Percentiles rank a stretch among this genome's conserved stretches.
Conservation (phyloP, 1,140 invertebrate species). For the Lanistes nyassanus region DNA sequence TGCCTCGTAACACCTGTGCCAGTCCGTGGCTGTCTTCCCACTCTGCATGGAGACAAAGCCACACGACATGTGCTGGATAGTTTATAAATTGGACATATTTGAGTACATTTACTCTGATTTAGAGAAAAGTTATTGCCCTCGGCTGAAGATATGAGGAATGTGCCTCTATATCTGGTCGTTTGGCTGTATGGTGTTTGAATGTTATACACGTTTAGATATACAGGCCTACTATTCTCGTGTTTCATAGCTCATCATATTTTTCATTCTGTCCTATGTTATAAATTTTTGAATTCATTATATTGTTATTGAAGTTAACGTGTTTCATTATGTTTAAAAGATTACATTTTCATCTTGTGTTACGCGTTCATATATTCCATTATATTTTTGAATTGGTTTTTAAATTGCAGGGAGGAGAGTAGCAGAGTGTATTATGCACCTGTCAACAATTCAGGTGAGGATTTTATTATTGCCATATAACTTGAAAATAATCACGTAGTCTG, state of each 20-base stretch:
- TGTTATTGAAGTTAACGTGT: conserved; percentile 2
- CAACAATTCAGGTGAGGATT: conserved; percentile 46
- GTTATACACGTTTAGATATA: too few species aligned
- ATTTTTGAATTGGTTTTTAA: conserved; percentile 11
- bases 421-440: conserved; percentile 48
- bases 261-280: background rate
- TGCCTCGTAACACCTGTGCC: background rate
- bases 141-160: too few species aligned
- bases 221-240: background rate
- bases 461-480: too few species aligned
- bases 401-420: conserved; percentile 48
- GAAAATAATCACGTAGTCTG: too few species aligned
- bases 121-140: background rate
- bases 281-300: background rate
- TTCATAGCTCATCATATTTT: background rate
- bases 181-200: too few species aligned
- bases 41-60: background rate
- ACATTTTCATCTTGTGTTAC: background rate
- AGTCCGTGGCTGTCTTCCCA: background rate
- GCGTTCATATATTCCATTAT: background rate
- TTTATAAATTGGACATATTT: background rate
- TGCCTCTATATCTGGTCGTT: too few species aligned
- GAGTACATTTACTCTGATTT: background rate
- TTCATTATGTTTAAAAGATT: background rate
- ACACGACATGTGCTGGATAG: background rate